Evolutionary conservation across 2,797 vertebrate species (phyloP).

Genomic region (Simalia tracyae): DNA sequence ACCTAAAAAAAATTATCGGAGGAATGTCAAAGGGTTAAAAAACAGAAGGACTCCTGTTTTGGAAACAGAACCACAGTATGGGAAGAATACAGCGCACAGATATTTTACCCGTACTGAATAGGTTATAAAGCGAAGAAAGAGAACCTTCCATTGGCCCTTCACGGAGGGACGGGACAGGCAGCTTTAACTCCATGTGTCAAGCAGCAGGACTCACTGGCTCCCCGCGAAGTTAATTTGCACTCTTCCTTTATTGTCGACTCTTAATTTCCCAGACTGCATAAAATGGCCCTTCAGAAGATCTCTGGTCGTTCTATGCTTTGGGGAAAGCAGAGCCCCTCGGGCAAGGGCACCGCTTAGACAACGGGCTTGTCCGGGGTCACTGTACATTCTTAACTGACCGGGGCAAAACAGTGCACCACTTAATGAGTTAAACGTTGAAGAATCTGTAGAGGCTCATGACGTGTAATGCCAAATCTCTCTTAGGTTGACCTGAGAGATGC

Average conservation of each 20-base stretch:
- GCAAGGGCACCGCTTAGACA: too few relatives aligned
- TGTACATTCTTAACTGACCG: neutral
- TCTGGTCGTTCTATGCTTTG: neutral
- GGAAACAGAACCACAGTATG: neutral
- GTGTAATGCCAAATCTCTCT: neutral
- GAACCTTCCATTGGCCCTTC: neutral
- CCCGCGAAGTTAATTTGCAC: conserved; percentile 24
- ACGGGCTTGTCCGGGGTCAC: neutral
- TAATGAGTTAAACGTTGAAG: neutral
- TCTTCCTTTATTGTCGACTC: neutral
- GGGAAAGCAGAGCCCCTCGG: neutral
- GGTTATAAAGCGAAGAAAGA: conserved; percentile 7
- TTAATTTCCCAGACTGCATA: neutral
- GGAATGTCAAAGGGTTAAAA: neutral
- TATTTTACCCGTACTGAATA: conserved; percentile 4
- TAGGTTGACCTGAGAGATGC: neutral
- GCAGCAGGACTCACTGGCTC: neutral
- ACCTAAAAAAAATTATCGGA: neutral
- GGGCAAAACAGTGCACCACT: neutral
- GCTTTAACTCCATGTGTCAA: too few relatives aligned
- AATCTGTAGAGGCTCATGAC: neutral
- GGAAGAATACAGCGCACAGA: neutral
- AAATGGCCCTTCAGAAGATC: neutral
- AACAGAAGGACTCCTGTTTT: neutral
- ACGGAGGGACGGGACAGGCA: too few relatives aligned